A percentile compares a stretch with the other conserved stretches of the same genome.
phyloP scores from a whole-genome alignment of 2,888 invertebrate species.

The Bedellia somnulentella region DNA sequence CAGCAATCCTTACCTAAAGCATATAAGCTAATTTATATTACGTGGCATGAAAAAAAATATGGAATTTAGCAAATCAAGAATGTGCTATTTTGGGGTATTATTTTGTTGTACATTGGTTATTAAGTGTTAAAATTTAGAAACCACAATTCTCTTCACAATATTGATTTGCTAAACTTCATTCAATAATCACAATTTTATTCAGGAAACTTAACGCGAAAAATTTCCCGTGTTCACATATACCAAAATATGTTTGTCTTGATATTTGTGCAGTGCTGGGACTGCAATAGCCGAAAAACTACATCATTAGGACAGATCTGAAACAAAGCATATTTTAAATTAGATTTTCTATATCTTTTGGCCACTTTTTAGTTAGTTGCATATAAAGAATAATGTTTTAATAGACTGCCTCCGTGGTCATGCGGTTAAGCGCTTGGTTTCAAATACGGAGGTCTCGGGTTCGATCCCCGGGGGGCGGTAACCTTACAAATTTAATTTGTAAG shows the following conservation, averaged over 20 bases:
- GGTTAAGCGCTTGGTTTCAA: no score
- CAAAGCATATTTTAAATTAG: conserved; percentile 9
- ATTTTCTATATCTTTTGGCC: no score
- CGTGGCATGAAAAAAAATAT: conserved; percentile 50
- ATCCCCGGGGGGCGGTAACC: no score
- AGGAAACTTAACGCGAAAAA: conserved; percentile 24
- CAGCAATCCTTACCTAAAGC: conserved; percentile 59
- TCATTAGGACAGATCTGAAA: conserved; percentile 58
- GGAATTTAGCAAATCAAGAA: conserved; percentile 37
- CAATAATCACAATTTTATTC: conserved; percentile 24
- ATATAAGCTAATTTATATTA: conserved; percentile 55
- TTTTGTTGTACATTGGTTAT: no score
- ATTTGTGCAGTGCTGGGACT: conserved; percentile 36
- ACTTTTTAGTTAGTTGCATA: no score
- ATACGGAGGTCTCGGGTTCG: no score
- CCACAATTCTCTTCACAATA: conserved; percentile 19
- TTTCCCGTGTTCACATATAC: conserved; percentile 50
- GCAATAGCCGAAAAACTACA: conserved; percentile 18
- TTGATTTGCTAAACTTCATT: conserved; percentile 33
- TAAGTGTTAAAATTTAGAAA: conserved; percentile 9
- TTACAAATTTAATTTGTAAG: no score
- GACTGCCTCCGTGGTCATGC: no score
- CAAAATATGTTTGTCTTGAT: conserved; percentile 62
- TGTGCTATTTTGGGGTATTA: conserved; percentile 15
- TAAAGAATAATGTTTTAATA: no score